phyloP scores from a whole-genome alignment of 2,113 vertebrate species.

The Speoplatyrhinus poulsoni region DNA sequence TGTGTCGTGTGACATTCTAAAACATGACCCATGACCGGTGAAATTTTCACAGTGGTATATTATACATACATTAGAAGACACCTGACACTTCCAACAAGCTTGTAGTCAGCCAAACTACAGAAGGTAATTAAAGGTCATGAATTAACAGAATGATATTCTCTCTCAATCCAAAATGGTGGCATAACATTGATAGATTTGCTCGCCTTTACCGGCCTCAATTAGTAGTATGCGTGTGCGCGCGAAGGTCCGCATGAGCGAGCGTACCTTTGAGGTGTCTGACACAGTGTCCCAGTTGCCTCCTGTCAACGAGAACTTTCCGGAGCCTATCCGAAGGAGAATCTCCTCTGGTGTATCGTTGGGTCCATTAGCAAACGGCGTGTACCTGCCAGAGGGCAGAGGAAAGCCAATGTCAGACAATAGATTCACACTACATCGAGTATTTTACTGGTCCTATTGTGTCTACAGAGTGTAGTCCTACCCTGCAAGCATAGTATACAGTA shows the following conservation, averaged over 20 bases:
- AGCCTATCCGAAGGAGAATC: conserved; percentile 92
- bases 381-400: conserved; percentile 69
- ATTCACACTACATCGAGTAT: background rate
- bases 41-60: no score
- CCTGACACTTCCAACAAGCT: no score
- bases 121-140: no score
- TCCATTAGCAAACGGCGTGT: conserved; percentile 94
- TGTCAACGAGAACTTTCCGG: conserved; percentile 92
- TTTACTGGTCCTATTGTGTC: background rate
- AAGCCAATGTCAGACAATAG: background rate
- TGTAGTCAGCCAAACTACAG: no score
- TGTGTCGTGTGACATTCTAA: no score
- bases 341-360: conserved; percentile 97
- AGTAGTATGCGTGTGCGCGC: background rate
- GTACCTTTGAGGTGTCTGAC: conserved; percentile 94
- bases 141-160: no score
- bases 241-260: background rate
- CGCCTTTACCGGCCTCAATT: background rate
- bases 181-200: no score
- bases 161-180: no score
- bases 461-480: conserved; percentile 61
- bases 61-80: no score
- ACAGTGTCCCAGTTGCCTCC: conserved; percentile 97
- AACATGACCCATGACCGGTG: no score
- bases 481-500: conserved; percentile 80